Percentiles rank a stretch among this genome's conserved stretches.
These are phyloP conservation scores for Squalus acanthias DNA, from an alignment of 2,797 vertebrate genomes.

Conservation along the genomic window DNA sequence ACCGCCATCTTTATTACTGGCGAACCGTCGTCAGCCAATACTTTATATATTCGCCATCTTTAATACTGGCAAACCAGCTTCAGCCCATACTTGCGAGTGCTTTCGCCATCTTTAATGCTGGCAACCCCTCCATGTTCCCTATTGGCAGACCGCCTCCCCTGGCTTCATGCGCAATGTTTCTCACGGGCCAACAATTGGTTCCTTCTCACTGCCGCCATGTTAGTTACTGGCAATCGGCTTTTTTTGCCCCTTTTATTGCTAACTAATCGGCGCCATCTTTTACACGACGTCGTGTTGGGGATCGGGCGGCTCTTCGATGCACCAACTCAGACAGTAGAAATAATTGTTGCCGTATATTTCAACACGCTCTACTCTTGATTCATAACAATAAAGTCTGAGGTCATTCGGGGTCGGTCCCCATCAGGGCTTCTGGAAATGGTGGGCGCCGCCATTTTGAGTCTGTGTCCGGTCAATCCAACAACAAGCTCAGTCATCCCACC, in stretches of 20 bases:
- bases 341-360: not conserved
- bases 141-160: not conserved
- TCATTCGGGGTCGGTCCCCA: not conserved
- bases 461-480: not conserved
- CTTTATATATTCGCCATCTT: not conserved
- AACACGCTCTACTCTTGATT: not conserved
- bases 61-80: not conserved
- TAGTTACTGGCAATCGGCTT: not conserved
- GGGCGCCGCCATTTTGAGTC: not conserved
- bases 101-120: not conserved
- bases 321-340: not conserved
- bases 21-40: too few relatives aligned
- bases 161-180: not conserved
- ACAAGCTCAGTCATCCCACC: not conserved
- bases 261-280: not conserved
- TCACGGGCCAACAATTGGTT: too few relatives aligned
- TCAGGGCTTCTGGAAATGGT: not conserved
- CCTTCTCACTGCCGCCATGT: too few relatives aligned
- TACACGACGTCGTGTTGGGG: too few relatives aligned
- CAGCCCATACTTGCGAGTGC: too few relatives aligned
- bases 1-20: conserved; percentile 68
- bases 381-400: not conserved
- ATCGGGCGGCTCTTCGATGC: not conserved
- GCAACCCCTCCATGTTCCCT: not conserved
- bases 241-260: not conserved